Evolutionary conservation across 2,888 invertebrate species (phyloP).

Genomic region (Aethes cnicana): DNA sequence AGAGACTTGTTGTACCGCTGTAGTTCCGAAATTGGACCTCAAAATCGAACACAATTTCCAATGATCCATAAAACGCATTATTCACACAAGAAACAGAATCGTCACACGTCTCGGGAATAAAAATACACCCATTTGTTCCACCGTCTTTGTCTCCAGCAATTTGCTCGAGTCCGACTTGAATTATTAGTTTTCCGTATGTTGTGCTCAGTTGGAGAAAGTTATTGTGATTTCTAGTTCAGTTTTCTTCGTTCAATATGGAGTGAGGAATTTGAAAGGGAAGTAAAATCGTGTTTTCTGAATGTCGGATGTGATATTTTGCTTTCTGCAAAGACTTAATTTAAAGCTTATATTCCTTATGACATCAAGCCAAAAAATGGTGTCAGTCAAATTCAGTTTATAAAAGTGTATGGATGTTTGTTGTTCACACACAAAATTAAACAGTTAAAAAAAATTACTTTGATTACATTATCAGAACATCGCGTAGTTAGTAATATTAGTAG

Average conservation of each 20-base stretch:
- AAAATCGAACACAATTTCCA: slow-evolving; percentile 46
- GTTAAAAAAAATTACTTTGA: too few relatives aligned
- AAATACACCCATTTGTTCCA: slow-evolving; percentile 42
- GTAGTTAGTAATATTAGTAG: too few relatives aligned
- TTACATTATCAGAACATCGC: too few relatives aligned
- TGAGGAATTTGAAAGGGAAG: background rate
- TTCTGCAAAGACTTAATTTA: too few relatives aligned
- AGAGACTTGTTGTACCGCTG: too few relatives aligned
- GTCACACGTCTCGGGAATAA: slow-evolving; percentile 49
- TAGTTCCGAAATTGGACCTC: slow-evolving; percentile 14
- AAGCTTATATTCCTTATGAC: too few relatives aligned
- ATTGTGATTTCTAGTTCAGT: slow-evolving; percentile 29
- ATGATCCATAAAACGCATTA: slow-evolving; percentile 56
- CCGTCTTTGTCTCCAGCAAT: slow-evolving; percentile 39
- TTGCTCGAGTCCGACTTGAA: slow-evolving; percentile 39
- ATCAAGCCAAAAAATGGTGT: too few relatives aligned
- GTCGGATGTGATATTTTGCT: too few relatives aligned
- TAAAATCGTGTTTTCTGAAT: slow-evolving; percentile 2
- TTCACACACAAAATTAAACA: too few relatives aligned
- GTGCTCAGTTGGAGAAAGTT: slow-evolving; percentile 31
- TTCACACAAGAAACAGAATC: slow-evolving; percentile 46
- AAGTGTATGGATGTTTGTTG: too few relatives aligned
- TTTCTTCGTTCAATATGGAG: slow-evolving; percentile 17
- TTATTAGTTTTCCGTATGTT: slow-evolving; percentile 32
- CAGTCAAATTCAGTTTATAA: too few relatives aligned